These are phyloP conservation scores for Tigriopus californicus DNA, from an alignment of 2,888 invertebrate species.

Conservation along the genomic window DNA sequence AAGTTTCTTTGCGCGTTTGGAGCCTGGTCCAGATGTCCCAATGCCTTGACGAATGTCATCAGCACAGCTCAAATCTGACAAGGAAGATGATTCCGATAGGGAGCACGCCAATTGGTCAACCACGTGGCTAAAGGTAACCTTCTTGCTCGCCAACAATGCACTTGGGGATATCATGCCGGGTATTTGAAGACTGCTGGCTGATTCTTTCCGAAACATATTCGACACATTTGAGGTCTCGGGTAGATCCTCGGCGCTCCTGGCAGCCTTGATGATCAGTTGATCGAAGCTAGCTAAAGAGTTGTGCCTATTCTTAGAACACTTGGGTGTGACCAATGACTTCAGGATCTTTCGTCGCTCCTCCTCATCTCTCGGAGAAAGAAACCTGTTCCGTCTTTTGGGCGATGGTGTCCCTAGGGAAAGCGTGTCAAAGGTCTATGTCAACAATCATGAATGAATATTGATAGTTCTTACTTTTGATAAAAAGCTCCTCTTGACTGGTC, in stretches of 20 bases:
- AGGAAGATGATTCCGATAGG: neutral
- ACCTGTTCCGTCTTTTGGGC: constrained; percentile 56
- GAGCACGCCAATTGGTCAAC: constrained; percentile 14
- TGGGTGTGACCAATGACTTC: constrained; percentile 53
- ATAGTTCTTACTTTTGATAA: neutral
- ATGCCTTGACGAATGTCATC: neutral
- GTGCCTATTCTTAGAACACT: constrained; percentile 38
- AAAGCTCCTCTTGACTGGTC: constrained; percentile 1
- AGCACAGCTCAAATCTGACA: constrained; percentile 1
- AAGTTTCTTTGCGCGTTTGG: neutral
- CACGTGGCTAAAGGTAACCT: constrained; percentile 9
- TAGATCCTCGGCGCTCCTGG: constrained; percentile 4
- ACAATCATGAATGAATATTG: neutral
- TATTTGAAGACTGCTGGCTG: constrained; percentile 2
- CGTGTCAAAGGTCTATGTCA: neutral
- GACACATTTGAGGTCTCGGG: neutral
- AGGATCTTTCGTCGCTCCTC: constrained; percentile 54
- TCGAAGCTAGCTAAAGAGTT: constrained; percentile 22
- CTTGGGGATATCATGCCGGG: neutral
- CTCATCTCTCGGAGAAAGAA: constrained; percentile 51
- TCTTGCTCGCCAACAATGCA: neutral
- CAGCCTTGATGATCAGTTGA: constrained; percentile 1
- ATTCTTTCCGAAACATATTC: constrained; percentile 6
- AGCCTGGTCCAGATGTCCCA: neutral
- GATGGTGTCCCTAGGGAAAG: constrained; percentile 45